Conservation (phyloP, 2,113 vertebrate genomes). For the Amazona guildingii region DNA sequence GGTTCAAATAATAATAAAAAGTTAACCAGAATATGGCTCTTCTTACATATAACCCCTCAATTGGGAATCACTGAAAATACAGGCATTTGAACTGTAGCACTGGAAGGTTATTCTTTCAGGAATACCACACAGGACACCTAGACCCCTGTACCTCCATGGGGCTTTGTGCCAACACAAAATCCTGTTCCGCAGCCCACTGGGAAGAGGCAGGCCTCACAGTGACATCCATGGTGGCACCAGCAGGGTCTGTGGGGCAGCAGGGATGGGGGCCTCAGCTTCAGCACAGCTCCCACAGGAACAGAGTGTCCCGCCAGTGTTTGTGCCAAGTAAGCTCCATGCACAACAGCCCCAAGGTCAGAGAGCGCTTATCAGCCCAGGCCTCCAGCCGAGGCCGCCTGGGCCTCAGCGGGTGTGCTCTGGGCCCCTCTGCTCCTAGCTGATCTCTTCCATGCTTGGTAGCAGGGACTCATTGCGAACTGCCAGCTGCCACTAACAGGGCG, state of each 20-base stretch:
- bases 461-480: neutral
- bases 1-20: too few relatives aligned
- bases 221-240: neutral
- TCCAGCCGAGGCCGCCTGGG: neutral
- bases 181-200: neutral
- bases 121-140: rapidly evolving
- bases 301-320: neutral
- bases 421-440: neutral
- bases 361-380: constrained; percentile 32
- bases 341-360: constrained; percentile 12
- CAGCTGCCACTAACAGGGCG: neutral
- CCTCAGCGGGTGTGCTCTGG: too few relatives aligned
- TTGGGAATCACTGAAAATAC: too few relatives aligned
- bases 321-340: neutral
- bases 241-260: neutral
- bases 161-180: neutral
- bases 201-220: neutral
- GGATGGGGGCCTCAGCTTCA: neutral
- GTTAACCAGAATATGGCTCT: too few relatives aligned
- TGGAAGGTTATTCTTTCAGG: neutral
- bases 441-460: neutral
- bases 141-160: neutral
- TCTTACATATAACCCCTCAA: too few relatives aligned
- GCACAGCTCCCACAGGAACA: neutral
- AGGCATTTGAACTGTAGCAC: too few relatives aligned